Percentiles rank a stretch among this genome's conserved stretches.
Evolutionary conservation across 2,113 vertebrate genomes (phyloP).

Genomic region (Accipiter virgatus): DNA sequence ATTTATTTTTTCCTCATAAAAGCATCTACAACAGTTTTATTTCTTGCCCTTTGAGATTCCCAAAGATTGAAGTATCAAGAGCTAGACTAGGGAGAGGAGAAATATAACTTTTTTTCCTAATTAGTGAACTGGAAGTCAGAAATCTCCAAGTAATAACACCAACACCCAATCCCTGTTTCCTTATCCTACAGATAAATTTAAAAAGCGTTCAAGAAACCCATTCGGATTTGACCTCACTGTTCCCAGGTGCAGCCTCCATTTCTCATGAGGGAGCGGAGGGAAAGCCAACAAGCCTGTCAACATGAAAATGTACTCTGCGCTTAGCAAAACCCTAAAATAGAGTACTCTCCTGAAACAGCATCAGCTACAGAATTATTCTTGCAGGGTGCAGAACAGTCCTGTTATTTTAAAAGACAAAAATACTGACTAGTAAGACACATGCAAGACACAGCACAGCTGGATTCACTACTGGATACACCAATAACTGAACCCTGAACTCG

Average conservation of each 20-base stretch:
- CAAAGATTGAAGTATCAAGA: not conserved
- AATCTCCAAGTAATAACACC: not conserved
- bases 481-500: not conserved
- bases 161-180: too few species aligned
- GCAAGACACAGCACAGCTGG: not conserved
- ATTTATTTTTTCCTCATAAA: not conserved
- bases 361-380: not conserved
- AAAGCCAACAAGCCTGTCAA: not conserved
- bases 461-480: not conserved
- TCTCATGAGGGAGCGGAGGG: not conserved
- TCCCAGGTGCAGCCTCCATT: not conserved
- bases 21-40: not conserved
- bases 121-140: not conserved
- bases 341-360: not conserved
- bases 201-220: not conserved
- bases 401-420: not conserved
- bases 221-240: too few species aligned
- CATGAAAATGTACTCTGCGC: accelerated
- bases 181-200: not conserved
- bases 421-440: too few species aligned
- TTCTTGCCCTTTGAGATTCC: not conserved
- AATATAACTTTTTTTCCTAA: not conserved
- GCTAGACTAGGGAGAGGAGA: not conserved
- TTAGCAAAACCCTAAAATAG: not conserved
- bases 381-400: not conserved